A percentile compares a stretch with the other conserved stretches of the same genome.
These are phyloP conservation scores for Mormyrus proboscirostris DNA, from an alignment of 2,797 vertebrate genomes.

Conservation along the genomic window DNA sequence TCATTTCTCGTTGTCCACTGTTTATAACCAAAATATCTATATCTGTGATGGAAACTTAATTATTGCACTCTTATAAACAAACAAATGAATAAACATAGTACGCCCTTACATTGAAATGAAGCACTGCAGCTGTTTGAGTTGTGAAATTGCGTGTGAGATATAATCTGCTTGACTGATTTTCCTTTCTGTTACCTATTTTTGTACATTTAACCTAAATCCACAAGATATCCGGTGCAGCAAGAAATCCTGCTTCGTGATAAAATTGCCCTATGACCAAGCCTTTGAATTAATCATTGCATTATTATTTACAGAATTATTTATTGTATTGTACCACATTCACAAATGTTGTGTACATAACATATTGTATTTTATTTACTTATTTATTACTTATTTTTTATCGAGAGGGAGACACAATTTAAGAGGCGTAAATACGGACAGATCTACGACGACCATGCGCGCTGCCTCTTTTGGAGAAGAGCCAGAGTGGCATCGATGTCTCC, in stretches of 20 bases:
- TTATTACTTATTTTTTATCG: background rate
- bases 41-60: background rate
- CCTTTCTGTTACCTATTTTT: background rate
- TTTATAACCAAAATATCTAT: background rate
- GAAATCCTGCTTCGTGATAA: background rate
- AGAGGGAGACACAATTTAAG: background rate
- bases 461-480: background rate
- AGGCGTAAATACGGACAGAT: background rate
- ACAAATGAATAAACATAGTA: background rate
- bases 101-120: background rate
- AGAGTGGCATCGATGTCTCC: conserved; percentile 14
- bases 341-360: background rate
- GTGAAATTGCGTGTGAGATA: background rate
- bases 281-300: background rate
- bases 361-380: background rate
- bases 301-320: background rate
- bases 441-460: background rate
- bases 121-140: background rate
- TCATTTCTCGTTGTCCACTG: background rate
- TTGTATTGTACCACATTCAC: background rate
- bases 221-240: background rate
- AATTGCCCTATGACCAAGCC: background rate
- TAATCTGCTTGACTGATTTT: background rate
- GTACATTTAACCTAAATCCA: background rate
- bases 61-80: background rate